These are phyloP conservation scores for Ailuropoda melanoleuca DNA, from an alignment of 2,113 vertebrate genomes.

Conservation along the genomic window DNA sequence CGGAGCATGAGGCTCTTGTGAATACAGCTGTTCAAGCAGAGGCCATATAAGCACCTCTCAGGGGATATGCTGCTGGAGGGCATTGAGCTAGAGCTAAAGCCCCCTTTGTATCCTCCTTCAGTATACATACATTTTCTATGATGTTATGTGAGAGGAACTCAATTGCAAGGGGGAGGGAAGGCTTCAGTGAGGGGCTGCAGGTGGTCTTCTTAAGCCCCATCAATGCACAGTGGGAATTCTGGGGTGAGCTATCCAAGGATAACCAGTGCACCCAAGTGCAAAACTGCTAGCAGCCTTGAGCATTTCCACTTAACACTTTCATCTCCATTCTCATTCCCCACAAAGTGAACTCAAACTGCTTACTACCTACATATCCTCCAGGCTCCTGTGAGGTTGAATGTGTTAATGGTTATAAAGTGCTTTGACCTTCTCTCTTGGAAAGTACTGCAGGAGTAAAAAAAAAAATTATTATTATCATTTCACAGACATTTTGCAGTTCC, in stretches of 20 bases:
- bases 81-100: neutral
- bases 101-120: neutral
- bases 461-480: slow-evolving; percentile 71
- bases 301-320: slow-evolving; percentile 53
- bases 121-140: neutral
- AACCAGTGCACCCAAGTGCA: neutral
- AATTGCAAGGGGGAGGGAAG: neutral
- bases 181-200: neutral
- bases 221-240: neutral
- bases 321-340: neutral
- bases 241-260: neutral
- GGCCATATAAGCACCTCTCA: neutral
- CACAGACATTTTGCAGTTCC: slow-evolving; percentile 62
- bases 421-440: slow-evolving; percentile 70
- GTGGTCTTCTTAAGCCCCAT: neutral
- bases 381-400: neutral
- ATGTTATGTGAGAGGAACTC: neutral
- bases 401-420: slow-evolving; percentile 62
- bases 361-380: neutral
- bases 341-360: neutral
- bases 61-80: accelerated
- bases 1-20: neutral
- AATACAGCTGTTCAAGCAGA: neutral
- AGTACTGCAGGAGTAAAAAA: neutral
- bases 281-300: neutral